These are phyloP conservation scores for Lerema accius DNA, from an alignment of 1,140 invertebrate species.

Conservation along the genomic window DNA sequence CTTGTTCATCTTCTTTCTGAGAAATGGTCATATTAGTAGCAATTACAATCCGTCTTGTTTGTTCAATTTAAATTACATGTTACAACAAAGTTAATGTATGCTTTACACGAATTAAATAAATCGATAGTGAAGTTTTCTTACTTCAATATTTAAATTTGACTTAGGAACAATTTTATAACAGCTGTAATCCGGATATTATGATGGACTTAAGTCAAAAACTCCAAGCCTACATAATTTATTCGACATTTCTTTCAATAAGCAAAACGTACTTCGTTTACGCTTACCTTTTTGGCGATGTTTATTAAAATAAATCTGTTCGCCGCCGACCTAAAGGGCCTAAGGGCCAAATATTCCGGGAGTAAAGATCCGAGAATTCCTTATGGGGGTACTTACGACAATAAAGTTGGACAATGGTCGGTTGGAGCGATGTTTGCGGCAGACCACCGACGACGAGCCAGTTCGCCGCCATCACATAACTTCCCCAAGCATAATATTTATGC, in stretches of 20 bases:
- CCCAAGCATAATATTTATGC: conserved; percentile 50
- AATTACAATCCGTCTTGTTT: conserved; percentile 41
- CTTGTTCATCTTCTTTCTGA: conserved; percentile 46
- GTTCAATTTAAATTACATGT: conserved; percentile 24
- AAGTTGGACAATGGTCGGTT: conserved; percentile 64
- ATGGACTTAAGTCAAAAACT: too few relatives aligned
- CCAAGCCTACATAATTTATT: too few relatives aligned
- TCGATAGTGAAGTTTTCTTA: too few relatives aligned
- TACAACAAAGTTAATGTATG: too few relatives aligned
- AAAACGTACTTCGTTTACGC: too few relatives aligned
- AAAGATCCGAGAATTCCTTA: conserved; percentile 40
- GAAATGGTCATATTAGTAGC: conserved; percentile 42
- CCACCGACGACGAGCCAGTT: conserved; percentile 59
- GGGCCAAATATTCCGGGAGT: conserved; percentile 36
- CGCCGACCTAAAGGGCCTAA: background rate
- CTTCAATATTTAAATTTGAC: too few relatives aligned
- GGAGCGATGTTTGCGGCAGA: conserved; percentile 62
- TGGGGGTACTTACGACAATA: conserved; percentile 56
- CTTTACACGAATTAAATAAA: too few relatives aligned
- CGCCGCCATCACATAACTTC: conserved; percentile 37
- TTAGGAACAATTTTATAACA: too few relatives aligned
- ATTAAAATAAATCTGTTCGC: conserved; percentile 5
- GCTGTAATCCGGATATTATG: too few relatives aligned
- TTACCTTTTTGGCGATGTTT: too few relatives aligned
- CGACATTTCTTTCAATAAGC: too few relatives aligned